phyloP scores from a whole-genome alignment of 2,888 invertebrate species.

The Scaptomyza flava region DNA sequence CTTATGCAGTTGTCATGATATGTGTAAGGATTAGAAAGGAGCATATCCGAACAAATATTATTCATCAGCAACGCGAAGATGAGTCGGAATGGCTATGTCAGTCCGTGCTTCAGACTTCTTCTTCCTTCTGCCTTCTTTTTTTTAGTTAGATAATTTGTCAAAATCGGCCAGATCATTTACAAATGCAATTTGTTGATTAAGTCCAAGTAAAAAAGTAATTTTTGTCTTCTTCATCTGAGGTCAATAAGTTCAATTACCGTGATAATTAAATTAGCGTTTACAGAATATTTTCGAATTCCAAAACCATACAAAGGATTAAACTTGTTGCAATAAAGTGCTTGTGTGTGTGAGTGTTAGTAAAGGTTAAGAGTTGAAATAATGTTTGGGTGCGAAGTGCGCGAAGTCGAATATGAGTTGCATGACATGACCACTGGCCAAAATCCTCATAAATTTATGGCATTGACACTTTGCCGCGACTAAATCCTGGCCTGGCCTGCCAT shows the following conservation, averaged over 20 bases:
- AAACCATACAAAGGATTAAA: background rate
- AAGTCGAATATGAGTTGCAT: slow-evolving; percentile 40
- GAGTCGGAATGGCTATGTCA: too few species aligned
- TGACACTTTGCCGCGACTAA: slow-evolving; percentile 71
- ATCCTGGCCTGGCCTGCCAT: slow-evolving; percentile 64
- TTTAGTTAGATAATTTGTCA: too few species aligned
- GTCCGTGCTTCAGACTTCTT: too few species aligned
- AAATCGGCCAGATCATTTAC: too few species aligned
- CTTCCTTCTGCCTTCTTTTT: too few species aligned
- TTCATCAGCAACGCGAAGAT: too few species aligned
- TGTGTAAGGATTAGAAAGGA: too few species aligned
- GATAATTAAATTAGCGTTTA: slow-evolving; percentile 8
- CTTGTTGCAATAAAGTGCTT: slow-evolving; percentile 1
- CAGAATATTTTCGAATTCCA: slow-evolving; percentile 1
- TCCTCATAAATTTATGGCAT: slow-evolving; percentile 77
- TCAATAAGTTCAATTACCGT: background rate
- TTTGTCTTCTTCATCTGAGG: background rate
- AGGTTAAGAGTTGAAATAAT: slow-evolving; percentile 48
- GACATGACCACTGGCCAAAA: slow-evolving; percentile 69
- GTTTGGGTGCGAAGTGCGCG: slow-evolving; percentile 11
- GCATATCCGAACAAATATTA: too few species aligned
- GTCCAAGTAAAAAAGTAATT: too few species aligned
- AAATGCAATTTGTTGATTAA: too few species aligned
- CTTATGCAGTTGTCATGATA: too few species aligned
- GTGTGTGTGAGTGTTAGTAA: slow-evolving; percentile 12